Conservation (phyloP, 2,888 invertebrate species). For the Mallateleia sp. region DNA sequence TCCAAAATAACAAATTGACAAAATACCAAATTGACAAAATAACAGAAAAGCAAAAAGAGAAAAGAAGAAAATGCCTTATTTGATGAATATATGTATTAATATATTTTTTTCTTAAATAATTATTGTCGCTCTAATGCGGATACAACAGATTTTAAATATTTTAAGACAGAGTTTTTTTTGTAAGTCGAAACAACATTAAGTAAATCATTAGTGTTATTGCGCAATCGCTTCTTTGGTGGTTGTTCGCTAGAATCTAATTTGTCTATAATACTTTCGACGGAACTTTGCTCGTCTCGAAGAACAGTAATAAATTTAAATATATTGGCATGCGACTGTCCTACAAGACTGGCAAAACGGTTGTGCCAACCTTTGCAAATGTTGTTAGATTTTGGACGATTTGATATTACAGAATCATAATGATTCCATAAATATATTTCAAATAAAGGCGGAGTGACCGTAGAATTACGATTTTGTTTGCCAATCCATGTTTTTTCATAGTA, state of each 20-base stretch:
- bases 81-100: too few relatives aligned
- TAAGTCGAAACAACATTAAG: too few relatives aligned
- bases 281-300: background rate
- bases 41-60: too few relatives aligned
- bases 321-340: background rate
- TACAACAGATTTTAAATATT: background rate
- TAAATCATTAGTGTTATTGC: too few relatives aligned
- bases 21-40: too few relatives aligned
- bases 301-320: background rate
- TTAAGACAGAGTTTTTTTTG: background rate
- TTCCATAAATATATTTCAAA: conserved; percentile 6
- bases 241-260: background rate
- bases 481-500: conserved; percentile 36
- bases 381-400: background rate
- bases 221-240: background rate
- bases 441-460: background rate
- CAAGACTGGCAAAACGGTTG: background rate
- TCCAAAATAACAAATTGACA: background rate
- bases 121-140: too few relatives aligned
- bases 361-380: conserved; percentile 9
- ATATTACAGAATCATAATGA: background rate
- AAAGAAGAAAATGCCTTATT: too few relatives aligned
- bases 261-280: background rate
- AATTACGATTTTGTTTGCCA: background rate
- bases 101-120: background rate